A percentile compares a stretch with the other conserved stretches of the same genome.
Evolutionary conservation across 2,113 vertebrate genomes (phyloP).

Genomic region (Larimichthys crocea): DNA sequence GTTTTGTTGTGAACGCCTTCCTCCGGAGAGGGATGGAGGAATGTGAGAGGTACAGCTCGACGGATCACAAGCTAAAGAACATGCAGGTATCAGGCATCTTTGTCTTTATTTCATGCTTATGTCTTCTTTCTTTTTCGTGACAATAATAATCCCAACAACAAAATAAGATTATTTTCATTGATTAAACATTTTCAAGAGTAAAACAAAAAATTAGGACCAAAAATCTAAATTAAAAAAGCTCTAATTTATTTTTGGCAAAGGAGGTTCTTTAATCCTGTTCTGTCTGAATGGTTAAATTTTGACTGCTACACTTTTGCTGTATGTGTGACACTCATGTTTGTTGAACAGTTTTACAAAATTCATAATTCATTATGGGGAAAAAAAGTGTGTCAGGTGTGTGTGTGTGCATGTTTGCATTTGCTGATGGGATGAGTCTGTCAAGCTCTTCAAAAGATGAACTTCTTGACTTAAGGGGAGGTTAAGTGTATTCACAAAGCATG

Average conservation of each 20-base stretch:
- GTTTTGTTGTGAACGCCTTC: conserved; percentile 86
- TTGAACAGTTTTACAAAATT: conserved; percentile 8
- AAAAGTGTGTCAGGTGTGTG: conserved; percentile 11
- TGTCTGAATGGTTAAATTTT: not conserved
- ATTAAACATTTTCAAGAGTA: not conserved
- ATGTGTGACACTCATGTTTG: not conserved
- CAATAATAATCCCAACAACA: not conserved
- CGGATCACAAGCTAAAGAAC: conserved; percentile 79
- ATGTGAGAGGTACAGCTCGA: conserved; percentile 76
- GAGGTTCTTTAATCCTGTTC: not conserved
- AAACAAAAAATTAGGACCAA: not conserved
- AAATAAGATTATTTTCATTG: not conserved
- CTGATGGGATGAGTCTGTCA: conserved; percentile 47
- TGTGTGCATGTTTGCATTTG: conserved; percentile 22
- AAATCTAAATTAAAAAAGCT: not conserved
- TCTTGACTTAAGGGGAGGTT: conserved; percentile 49
- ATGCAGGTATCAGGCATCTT: conserved; percentile 77
- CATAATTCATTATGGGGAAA: conserved; percentile 1
- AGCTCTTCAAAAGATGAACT: conserved; percentile 48
- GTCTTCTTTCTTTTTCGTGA: not conserved
- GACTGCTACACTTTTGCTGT: not conserved
- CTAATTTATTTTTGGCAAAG: not conserved
- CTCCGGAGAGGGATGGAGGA: conserved; percentile 84
- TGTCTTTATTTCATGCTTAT: not conserved
- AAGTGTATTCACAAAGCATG: conserved; percentile 52